Percentiles rank a stretch among this genome's conserved stretches.
Conservation (phyloP, 37 sponge, comb jelly and placozoan species). For the Haliclona indistincta region DNA sequence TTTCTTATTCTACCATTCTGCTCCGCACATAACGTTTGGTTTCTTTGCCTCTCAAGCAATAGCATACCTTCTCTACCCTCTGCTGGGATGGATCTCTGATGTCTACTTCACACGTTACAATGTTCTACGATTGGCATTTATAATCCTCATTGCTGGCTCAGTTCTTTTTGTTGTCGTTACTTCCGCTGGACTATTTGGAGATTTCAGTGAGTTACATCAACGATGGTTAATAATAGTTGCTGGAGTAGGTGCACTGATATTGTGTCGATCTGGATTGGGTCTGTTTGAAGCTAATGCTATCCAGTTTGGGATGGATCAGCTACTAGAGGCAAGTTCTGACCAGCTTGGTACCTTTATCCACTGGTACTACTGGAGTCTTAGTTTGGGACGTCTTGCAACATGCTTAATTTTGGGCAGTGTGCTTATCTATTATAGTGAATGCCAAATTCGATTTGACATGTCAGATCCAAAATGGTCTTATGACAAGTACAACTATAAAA, state of each 20-base stretch:
- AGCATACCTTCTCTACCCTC: constrained; percentile 16
- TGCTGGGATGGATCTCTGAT: background rate
- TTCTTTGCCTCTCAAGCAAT: no score
- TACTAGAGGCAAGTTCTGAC: no score
- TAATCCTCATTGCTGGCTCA: background rate
- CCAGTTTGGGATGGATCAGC: no score
- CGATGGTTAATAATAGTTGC: no score
- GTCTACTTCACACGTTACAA: background rate
- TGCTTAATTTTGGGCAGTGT: background rate
- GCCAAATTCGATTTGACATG: background rate
- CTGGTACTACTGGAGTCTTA: background rate
- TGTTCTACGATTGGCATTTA: background rate
- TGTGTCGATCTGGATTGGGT: no score
- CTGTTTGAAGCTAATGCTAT: no score
- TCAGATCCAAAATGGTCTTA: background rate
- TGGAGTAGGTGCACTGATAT: no score
- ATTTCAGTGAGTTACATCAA: no score
- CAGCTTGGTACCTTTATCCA: background rate
- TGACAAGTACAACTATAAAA: no score
- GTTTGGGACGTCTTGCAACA: background rate
- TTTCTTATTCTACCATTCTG: no score
- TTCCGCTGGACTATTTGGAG: no score
- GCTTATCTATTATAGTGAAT: background rate
- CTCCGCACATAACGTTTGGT: no score
- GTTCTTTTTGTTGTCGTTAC: background rate